Evolutionary conservation across 2,888 invertebrate genomes (phyloP).

Genomic region (Nemotelus nigrinus): DNA sequence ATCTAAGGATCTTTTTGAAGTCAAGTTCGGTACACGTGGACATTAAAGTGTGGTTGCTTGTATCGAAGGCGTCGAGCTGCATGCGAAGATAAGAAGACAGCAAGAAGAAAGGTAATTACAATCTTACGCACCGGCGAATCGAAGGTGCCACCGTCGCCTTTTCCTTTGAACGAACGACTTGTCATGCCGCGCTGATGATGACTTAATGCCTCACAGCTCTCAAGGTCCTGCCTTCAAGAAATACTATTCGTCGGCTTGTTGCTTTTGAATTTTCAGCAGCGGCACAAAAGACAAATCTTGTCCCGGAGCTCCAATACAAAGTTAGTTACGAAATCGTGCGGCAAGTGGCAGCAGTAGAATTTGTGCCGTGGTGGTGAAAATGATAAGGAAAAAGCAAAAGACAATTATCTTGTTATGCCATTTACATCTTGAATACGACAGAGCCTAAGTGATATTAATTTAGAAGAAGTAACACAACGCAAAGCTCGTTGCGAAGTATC

Average conservation of each 20-base stretch:
- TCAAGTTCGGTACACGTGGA: no score
- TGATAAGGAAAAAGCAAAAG: background rate
- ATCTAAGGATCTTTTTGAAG: slow-evolving; percentile 3
- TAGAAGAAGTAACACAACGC: slow-evolving; percentile 4
- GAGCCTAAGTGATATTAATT: slow-evolving; percentile 35
- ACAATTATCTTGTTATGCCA: slow-evolving; percentile 40
- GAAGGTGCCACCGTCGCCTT: background rate
- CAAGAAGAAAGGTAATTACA: background rate
- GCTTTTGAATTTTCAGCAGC: slow-evolving; percentile 1
- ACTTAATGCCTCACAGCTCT: slow-evolving; percentile 13
- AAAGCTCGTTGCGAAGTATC: background rate
- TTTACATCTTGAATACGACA: slow-evolving; percentile 1
- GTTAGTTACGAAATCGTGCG: no score
- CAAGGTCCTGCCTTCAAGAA: background rate
- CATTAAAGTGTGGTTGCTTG: background rate
- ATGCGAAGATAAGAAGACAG: slow-evolving; percentile 31
- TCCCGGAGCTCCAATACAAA: no score
- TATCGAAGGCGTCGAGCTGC: slow-evolving; percentile 17
- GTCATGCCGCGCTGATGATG: background rate
- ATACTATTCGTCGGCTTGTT: background rate
- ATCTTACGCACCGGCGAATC: background rate
- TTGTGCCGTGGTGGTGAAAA: background rate
- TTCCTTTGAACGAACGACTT: background rate
- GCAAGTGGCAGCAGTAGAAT: background rate
- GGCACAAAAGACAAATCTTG: background rate